Base-by-base conservation (phyloP, 2,888 invertebrate genomes). In the Parnassius smintheus region DNA sequence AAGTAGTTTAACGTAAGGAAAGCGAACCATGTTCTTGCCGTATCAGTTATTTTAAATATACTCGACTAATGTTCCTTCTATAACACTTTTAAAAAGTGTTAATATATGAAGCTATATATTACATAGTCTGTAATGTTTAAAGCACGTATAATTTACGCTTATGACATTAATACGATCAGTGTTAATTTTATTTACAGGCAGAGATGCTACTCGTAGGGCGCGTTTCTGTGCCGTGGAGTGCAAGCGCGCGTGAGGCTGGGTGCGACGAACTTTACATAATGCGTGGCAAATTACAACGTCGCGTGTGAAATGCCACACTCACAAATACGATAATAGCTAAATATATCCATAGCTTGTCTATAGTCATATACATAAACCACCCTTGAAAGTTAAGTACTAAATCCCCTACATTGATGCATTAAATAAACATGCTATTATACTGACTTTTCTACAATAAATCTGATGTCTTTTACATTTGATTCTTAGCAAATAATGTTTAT, bases 301-400 rank as follows among this genome's bases (percentile, higher is more conserved):
- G 75, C 86, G 87, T 88, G 88, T 76, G 87, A 87, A 88, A 73
- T 70, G 68, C 65, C 74, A 80, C 86, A 88, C 81, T 79, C 80
- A 62, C 68, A 66, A 71, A 71, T 70, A 65, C 11, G 13, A 18
- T 18, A 50, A 50, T 22, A 50, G 50, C 50, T 50, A 7, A 11
- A 48, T n/a, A 3, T 44, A 9, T 44, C 44, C 11, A 44, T 44
- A 11, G 9, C 10, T 1, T 44, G 10, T 44, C 44, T 44, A 44
- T 44, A 44, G 9, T 44, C 11, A 44, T 44, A 44, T 44, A 44
- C 10, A 44, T 44, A 44, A 35, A 35, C 35, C 35, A 35, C 35
- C 35, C 35, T 35, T 35, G 35, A 35, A 35, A 35, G 35, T 35
- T 35, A 35, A 35, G 22, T 4, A 52, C 12, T 35, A 25, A 11